Evolutionary conservation across 2,797 vertebrate genomes (phyloP).

Genomic region (Cryptoblepharus egeriae): DNA sequence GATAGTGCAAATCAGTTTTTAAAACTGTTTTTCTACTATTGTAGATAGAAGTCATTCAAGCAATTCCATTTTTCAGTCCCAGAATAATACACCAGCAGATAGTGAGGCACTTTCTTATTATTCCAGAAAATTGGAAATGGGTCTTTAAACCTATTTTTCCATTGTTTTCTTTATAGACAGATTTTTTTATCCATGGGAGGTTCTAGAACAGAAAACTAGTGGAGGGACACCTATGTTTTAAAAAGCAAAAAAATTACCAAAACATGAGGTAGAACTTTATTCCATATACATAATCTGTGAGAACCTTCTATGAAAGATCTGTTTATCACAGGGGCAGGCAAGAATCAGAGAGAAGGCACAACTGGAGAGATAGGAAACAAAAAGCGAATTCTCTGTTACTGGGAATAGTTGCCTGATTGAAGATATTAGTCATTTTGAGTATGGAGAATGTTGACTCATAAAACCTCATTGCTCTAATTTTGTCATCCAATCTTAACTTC

Average conservation of each 20-base stretch:
- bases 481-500: not conserved
- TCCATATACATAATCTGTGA: not conserved
- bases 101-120: no score
- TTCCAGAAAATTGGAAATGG: no score
- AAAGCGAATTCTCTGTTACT: not conserved
- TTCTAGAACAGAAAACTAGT: no score
- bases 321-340: conserved; percentile 31
- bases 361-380: not conserved
- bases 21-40: no score
- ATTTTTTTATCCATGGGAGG: no score
- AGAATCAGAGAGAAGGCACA: conserved; percentile 14
- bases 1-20: no score
- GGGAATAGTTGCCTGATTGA: conserved; percentile 17
- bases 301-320: not conserved
- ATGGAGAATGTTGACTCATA: not conserved
- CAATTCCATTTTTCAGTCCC: no score
- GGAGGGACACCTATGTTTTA: not conserved
- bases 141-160: no score
- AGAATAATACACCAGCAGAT: no score
- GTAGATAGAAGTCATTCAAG: no score
- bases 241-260: conserved; percentile 13
- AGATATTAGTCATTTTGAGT: not conserved
- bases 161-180: no score
- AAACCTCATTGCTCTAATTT: not conserved
- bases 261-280: not conserved